Evolutionary conservation across 2,113 vertebrate species (phyloP).

Genomic region (Panthera uncia): DNA sequence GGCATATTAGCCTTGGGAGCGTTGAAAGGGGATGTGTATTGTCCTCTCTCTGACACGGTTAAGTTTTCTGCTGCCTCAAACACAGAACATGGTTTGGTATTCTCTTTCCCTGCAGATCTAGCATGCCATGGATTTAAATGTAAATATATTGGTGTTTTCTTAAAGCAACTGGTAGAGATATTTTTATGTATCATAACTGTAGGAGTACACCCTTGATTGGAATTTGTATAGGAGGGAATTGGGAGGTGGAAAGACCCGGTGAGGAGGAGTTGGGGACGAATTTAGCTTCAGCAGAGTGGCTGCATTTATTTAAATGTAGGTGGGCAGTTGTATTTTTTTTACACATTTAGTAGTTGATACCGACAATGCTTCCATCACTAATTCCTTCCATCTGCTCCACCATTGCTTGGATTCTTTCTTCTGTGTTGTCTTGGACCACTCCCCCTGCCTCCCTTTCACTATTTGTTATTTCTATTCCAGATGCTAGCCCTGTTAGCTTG

Average conservation of each 20-base stretch:
- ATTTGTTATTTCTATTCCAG: constrained; percentile 69
- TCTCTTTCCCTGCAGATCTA: neutral
- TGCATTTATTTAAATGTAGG: neutral
- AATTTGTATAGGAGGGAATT: neutral
- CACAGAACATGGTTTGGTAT: neutral
- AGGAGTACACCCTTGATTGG: neutral
- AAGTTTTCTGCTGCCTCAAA: constrained; percentile 1
- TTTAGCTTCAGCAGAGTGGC: neutral
- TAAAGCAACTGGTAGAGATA: neutral
- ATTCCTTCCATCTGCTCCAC: constrained; percentile 51
- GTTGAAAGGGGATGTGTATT: neutral
- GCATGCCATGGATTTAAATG: neutral
- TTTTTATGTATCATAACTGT: neutral
- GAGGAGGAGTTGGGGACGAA: neutral
- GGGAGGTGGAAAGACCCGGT: neutral
- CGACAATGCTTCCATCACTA: constrained; percentile 47
- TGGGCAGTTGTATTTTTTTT: neutral
- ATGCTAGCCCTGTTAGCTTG: constrained; percentile 35
- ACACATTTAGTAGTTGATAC: neutral
- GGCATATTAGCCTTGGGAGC: neutral
- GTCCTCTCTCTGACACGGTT: neutral
- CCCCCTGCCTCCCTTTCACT: neutral
- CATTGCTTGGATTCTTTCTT: constrained; percentile 69
- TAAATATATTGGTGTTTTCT: constrained; percentile 14
- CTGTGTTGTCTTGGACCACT: constrained; percentile 26